Percentiles rank a stretch among this genome's conserved stretches.
These are phyloP conservation scores for Eudyptes chrysolophus DNA, from an alignment of 2,113 vertebrate species.

Conservation along the genomic window DNA sequence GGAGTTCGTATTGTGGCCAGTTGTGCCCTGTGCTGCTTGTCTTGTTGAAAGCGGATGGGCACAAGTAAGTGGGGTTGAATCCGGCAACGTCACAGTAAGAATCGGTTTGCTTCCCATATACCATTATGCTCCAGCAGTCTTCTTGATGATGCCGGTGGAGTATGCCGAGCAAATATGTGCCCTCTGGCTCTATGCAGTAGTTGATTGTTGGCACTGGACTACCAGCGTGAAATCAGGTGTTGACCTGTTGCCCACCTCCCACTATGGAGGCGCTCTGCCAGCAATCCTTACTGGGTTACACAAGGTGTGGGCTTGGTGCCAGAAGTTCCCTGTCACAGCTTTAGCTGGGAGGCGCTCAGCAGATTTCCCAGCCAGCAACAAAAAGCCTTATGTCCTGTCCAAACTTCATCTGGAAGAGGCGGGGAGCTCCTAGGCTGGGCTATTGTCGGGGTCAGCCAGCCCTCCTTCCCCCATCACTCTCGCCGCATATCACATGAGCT, in stretches of 20 bases:
- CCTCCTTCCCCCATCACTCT: background rate
- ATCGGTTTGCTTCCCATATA: background rate
- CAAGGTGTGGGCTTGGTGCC: background rate
- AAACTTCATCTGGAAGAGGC: background rate
- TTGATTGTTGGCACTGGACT: background rate
- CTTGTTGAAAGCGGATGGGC: background rate
- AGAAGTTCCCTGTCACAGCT: background rate
- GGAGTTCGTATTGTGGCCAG: background rate
- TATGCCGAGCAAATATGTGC: background rate
- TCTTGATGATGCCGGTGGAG: background rate
- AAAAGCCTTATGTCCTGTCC: background rate
- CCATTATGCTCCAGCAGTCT: background rate
- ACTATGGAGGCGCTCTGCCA: background rate
- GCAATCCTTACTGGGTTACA: background rate
- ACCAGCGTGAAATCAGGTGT: constrained; percentile 35
- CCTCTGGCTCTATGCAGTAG: background rate
- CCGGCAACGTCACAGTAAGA: background rate
- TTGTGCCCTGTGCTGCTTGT: background rate
- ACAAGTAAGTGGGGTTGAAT: background rate
- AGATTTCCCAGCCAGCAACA: background rate
- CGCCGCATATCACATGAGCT: background rate
- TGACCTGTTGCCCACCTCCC: constrained; percentile 15
- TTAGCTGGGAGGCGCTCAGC: background rate
- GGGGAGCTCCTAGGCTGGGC: background rate
- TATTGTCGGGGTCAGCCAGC: background rate